Conservation (phyloP, 2,113 vertebrate species). For the Clarias gariepinus region DNA sequence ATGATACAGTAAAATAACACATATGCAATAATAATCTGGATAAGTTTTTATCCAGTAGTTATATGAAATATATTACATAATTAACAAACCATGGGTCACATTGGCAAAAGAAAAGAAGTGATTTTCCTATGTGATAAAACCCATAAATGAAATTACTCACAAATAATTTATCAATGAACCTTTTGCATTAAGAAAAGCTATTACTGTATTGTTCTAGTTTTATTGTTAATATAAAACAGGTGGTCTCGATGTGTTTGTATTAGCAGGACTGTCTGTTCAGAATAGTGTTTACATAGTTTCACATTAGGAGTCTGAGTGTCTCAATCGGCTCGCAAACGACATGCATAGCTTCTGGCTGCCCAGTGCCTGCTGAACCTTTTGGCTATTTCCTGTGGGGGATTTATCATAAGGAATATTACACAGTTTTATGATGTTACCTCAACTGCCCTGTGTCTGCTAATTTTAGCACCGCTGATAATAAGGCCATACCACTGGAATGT, state of each 20-base stretch:
- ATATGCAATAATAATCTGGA: not conserved
- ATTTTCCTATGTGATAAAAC: not conserved
- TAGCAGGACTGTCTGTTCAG: not conserved
- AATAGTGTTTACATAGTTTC: not conserved
- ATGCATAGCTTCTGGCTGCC: not conserved
- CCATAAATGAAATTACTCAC: too few relatives aligned
- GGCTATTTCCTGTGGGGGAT: not conserved
- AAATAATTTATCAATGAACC: too few relatives aligned
- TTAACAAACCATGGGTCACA: not conserved
- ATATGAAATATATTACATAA: not conserved
- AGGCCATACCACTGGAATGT: not conserved
- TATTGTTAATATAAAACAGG: not conserved
- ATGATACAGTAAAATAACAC: too few relatives aligned
- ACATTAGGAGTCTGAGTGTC: not conserved
- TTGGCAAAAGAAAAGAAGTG: not conserved
- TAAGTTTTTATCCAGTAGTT: not conserved
- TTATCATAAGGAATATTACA: not conserved
- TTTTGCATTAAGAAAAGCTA: not conserved
- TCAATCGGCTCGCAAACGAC: not conserved
- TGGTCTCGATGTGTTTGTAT: not conserved
- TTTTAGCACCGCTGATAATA: not conserved
- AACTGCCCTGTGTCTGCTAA: not conserved
- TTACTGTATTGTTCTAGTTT: not conserved
- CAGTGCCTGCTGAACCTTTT: not conserved
- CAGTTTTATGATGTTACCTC: not conserved